Base-by-base conservation (phyloP, 2,888 invertebrate genomes). In the Orgyia antiqua region DNA sequence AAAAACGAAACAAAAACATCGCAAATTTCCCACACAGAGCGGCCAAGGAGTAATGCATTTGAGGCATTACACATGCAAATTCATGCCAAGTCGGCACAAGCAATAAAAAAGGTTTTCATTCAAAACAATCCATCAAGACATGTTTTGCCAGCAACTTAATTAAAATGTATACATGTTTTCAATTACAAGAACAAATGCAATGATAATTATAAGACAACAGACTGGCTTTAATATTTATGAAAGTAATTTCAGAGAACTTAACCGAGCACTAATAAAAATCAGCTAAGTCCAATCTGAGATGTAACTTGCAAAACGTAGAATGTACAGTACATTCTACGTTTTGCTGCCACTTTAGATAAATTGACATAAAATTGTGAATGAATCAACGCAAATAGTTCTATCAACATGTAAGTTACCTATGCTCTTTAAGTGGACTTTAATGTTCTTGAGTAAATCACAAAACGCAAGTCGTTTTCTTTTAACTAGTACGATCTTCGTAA, bases 101-200 rank as follows among this genome's bases (percentile, higher is more conserved):
- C 56, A 69, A 69, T 72, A 70, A 70, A 71, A 70, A 67, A 68
- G 57, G 64, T 4, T 59, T 62, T 54, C 59, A 72, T 70, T 70
- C 60, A 67, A 64, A 66, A 71, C 70, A 69, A 79, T 77, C 73
- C 76, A 77, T 80, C 80, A 79, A 60, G 48, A 35, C 54, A 57
- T 59, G 63, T 69, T 72, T 74, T 65, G 63, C 67, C 63, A 39
- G 65, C 68, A 70, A 71, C 72, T 79, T 75, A 73, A 80, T 83
- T 79, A 82, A 70, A 69, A 59, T 60, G 57, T 59, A 20, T 23
- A 23, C 44, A 47, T 46, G 36, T 67, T 70, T 79, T 77, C 76
- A 82, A 82, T 82, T 80, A 79, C 65, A 77, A 65, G 75, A 78
- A 79, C 74, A 76, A 77, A 79, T 60, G 53, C 47, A 57, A 62